Conservation (phyloP, 2,113 vertebrate genomes). For the Haliaeetus leucogaster region DNA sequence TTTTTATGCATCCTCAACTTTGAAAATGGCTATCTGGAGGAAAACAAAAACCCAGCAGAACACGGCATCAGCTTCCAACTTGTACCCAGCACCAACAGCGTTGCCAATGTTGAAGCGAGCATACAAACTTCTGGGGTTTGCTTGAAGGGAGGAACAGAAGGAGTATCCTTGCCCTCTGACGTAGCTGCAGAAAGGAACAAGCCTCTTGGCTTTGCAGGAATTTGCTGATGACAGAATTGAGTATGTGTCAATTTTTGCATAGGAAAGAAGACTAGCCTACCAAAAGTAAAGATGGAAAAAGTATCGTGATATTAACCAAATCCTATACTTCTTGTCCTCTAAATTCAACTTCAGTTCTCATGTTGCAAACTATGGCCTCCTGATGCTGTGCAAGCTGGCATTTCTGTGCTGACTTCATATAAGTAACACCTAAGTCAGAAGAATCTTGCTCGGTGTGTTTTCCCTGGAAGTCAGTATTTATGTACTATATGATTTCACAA, state of each 20-base stretch:
- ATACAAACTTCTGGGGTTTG: background rate
- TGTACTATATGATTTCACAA: background rate
- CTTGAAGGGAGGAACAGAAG: background rate
- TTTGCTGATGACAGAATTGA: background rate
- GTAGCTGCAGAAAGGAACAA: background rate
- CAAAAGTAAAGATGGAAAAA: background rate
- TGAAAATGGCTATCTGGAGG: background rate
- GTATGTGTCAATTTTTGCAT: background rate
- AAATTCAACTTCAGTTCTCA: background rate
- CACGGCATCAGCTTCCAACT: background rate
- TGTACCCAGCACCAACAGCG: background rate
- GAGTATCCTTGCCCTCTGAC: background rate
- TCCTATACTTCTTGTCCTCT: background rate
- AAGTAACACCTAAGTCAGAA: background rate
- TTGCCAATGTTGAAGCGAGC: accelerated
- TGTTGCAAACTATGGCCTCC: background rate
- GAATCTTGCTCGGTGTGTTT: background rate
- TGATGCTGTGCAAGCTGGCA: background rate
- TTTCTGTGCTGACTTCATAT: background rate
- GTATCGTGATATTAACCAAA: accelerated
- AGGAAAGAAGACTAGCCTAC: background rate
- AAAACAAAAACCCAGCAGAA: background rate
- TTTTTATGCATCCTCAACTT: background rate
- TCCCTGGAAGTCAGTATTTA: background rate
- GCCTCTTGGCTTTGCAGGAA: background rate